Base-by-base conservation (phyloP, 2,113 vertebrate species). In the Tretioscincus oriximinensis region DNA sequence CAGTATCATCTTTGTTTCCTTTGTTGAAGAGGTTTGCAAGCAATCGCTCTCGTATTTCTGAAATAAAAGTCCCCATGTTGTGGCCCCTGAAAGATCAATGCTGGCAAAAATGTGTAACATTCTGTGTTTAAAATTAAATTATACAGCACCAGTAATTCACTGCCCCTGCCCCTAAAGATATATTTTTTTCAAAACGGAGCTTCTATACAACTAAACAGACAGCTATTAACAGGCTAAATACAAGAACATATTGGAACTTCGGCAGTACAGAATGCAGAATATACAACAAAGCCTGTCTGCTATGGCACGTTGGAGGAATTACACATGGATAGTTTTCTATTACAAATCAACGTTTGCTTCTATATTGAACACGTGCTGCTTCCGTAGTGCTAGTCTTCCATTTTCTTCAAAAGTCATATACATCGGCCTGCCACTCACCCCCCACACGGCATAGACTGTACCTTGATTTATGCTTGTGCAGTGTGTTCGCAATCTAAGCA, bases 401-500 rank as follows among this genome's bases (percentile, higher is more conserved):
- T 65, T 26, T 6, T 26, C 5, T 16, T 16, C 73, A 77, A 90
- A 89, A 91, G 91, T 87, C 88, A 84, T 76, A 31, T 86, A 88
- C 81, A 76, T 77, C 91, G 90, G 90, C 85, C 74, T 86, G 85
- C 91, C 91, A 92, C 84, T 91, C 89, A 90, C 88, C 88, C 77
- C 64, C 10, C 90, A 88, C 85, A 89, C 88, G 90, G 90, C 89
- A 92, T 87, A 92, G 92, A 87, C 70, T 82, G 73, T 76, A 82
- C 41, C 80, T 63, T 68, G 73, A 76, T 45, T 75, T 20, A 64
- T 68, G 81, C 91, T 89, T 94, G 92, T 93, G 92, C 93, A 93
- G 91, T 28, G 26, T 90, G 84, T 90, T 87, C 93, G 88, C 90
- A 91, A 92, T 91, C 88, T 91, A 92, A 89, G 90, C 86, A 91